Evolutionary conservation across 2,888 invertebrate genomes (phyloP).

Genomic region (Busseola fusca): DNA sequence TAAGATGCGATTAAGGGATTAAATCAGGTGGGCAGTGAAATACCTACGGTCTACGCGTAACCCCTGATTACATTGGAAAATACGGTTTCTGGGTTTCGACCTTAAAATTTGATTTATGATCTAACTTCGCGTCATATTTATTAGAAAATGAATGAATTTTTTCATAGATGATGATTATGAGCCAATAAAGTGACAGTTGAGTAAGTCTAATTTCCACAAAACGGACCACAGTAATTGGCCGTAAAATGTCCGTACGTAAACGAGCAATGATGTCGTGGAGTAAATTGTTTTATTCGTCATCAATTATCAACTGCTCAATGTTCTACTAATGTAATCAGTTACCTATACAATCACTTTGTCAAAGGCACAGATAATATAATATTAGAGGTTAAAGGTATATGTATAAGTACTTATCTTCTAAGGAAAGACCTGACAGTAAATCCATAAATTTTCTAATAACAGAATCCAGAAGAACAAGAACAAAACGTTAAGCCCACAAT

Average conservation of each 20-base stretch:
- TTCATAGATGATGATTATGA: constrained; percentile 27
- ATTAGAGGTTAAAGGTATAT: neutral
- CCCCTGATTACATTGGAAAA: constrained; percentile 21
- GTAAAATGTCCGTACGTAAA: constrained; percentile 26
- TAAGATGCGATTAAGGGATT: constrained; percentile 45
- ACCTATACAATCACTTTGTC: neutral
- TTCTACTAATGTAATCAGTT: constrained; percentile 19
- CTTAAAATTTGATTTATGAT: constrained; percentile 13
- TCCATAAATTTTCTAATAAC: constrained; percentile 37
- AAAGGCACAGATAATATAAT: neutral
- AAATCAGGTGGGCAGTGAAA: constrained; percentile 46
- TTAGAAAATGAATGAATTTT: constrained; percentile 20
- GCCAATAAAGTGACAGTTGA: too few relatives aligned
- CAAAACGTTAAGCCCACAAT: constrained; percentile 35
- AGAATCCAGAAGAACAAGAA: constrained; percentile 30
- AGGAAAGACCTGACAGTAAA: constrained; percentile 1
- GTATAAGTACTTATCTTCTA: neutral
- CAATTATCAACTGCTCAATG: constrained; percentile 16
- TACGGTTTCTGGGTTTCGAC: constrained; percentile 6
- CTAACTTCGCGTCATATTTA: neutral
- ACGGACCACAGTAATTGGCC: constrained; percentile 17
- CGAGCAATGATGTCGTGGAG: constrained; percentile 10
- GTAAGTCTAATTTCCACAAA: constrained; percentile 21
- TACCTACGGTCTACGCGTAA: constrained; percentile 10
- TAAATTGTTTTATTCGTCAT: constrained; percentile 17